Percentiles rank a stretch among this genome's conserved stretches.
phyloP scores from a whole-genome alignment of 2,797 vertebrate genomes.

The Dromococcyx pavoninus region DNA sequence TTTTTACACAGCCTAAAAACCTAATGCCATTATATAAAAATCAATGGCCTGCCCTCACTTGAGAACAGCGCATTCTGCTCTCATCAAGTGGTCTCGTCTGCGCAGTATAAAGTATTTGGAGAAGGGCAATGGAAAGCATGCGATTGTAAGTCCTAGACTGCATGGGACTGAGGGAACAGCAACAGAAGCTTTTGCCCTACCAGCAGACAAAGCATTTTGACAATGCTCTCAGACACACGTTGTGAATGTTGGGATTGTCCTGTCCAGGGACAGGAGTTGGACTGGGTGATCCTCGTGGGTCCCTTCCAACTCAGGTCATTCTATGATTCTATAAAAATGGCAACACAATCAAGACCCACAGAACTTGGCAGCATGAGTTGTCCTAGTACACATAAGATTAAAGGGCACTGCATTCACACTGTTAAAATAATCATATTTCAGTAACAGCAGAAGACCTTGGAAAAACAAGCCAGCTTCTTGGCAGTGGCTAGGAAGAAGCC shows the following conservation, averaged over 20 bases:
- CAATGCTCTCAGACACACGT: too few species aligned
- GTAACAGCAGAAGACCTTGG: neutral
- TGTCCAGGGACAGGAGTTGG: too few species aligned
- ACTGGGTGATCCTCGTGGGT: too few species aligned
- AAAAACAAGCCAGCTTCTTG: neutral
- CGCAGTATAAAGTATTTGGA: neutral
- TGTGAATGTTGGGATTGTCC: too few species aligned
- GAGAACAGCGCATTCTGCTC: constrained; percentile 6
- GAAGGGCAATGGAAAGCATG: neutral
- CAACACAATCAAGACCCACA: neutral
- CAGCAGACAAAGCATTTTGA: neutral
- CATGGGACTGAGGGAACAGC: neutral
- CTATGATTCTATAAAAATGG: too few species aligned
- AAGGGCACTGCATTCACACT: neutral
- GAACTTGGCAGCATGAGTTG: fast-evolving
- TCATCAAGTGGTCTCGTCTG: neutral
- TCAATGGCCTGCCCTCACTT: neutral
- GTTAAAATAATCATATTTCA: neutral
- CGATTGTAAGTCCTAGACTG: too few species aligned
- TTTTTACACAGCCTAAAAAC: constrained; percentile 29
- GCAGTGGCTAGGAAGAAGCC: neutral
- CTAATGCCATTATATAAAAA: neutral
- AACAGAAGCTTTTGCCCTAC: neutral
- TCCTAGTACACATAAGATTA: neutral
- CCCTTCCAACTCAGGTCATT: too few species aligned